Evolutionary conservation across 2,113 vertebrate species (phyloP), one percentile per base, ranked within the genome.

Genomic region (Toxotes jaculatrix): DNA sequence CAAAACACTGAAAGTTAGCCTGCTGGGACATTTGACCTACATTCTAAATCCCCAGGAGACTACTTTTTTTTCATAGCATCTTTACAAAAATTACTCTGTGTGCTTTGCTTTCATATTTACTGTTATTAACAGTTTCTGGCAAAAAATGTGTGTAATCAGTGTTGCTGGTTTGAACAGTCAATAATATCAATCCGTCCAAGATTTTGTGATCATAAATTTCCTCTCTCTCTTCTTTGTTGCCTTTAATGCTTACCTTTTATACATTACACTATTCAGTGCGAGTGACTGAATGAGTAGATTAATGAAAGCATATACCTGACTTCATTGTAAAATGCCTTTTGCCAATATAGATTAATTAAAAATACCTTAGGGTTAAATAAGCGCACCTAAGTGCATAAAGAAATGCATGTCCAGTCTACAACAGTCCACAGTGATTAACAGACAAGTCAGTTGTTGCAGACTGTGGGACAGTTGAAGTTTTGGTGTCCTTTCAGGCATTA

Each of bases 41-140:
- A 59, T 80, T 85, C 59, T 67, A 72, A 87, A 88, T 83, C 74
- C 59, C 43, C 66, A 32, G 49, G n/a, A 76, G 53, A 82, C 36
- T 36, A 74, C 71, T 83, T 69, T 57, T 51, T 67, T 69, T 59
- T 51, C 49, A 62, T n/a, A 79, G 68, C 42, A 62, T 60, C 43
- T 55, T 42, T 38, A 42, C 63, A 83, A 61, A 80, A 61, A 34
- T 21, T 16, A 11, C 21, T 40, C 17, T 5, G 4, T 63, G 32
- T 34, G 57, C 21, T 13, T 8, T 34, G 47, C 36, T 61, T 64
- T 79, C 9, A 16, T 68, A 45, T 63, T 77, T 60, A 70, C 64
- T 82, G 34, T 57, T 55, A 72, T 75, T 79, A 27, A 60, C 14
- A 74, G 59, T 63, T 60, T 49, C 70, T 45, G 55, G 56, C 42